Evolutionary conservation across 1,140 invertebrate genomes (phyloP), one percentile per base, ranked within the genome.

Genomic region (Ooceraea biroi): DNA sequence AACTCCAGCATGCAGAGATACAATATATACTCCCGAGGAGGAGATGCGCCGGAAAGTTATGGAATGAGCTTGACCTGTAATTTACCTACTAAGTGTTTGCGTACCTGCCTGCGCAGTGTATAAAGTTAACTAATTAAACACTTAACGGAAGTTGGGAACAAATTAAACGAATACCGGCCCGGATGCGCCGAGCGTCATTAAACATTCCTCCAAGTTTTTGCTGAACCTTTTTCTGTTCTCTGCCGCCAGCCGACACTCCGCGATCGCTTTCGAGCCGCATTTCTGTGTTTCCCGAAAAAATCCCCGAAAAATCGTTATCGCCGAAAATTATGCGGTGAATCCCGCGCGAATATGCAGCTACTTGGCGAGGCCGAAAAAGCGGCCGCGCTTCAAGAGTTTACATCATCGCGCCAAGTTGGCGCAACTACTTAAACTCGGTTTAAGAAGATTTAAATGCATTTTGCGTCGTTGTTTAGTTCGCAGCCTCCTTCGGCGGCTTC

Each of bases 51-150:
- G 87, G 82, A 88, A 92, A 93, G 92, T 93, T 93, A 92, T 92
- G 91, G 88, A 92, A 92, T 90, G 74, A 50, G 88, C 88, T 90
- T 71, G 87, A 84, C 86, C 86, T 91, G 90, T 92, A 92, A 93
- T 92, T 92, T 92, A 92, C 90, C 92, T 89, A 90, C 89, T 90
- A 92, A 93, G 92, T 92, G 91, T 92, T 92, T 91, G 91, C 88
- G 82, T 89, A 91, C 85, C 88, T 84, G 85, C 48, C 22, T 66
- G 71, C 83, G 48, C 85, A 85, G 86, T 89, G 88, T 87, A 87
- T 90, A 90, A 92, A 92, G 91, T 92, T 92, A 92, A 89, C 91
- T 92, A 92, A 92, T 93, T 93, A 92, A 92, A 93, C 89, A 92
- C 89, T 92, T 90, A 90, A 90, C 86, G 87, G 73, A 91, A 92